Base-by-base conservation (phyloP, 2,888 invertebrate genomes). In the Gymnosoma rotundatum region DNA sequence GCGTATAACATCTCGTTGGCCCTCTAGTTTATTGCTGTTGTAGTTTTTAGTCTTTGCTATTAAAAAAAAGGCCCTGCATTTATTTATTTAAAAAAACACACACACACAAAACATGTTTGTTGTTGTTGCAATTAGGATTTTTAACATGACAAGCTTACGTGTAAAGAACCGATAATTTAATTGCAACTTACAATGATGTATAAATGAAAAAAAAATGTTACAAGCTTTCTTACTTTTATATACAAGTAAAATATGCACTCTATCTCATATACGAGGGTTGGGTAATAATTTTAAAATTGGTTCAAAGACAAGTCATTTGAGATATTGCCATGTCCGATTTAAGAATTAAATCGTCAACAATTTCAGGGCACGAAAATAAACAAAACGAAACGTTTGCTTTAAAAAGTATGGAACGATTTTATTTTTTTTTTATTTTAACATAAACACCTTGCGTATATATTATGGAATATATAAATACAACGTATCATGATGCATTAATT, bases 1-100 rank as follows among this genome's bases (percentile, higher is more conserved):
- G 84, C 81, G 78, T 56, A 78, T 61, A 69, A 84, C 81, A 84
- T 81, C 84, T 84, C 32, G 84, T 81, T 84, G 74, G 78, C 81
- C 84, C 84, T 84, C 70, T 60, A 61, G 50, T 70, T 64, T 56
- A 36, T 42, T 61, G 16, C n/a, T 78, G 25, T 42, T 66, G 66
- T 9, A 45, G 45, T 50, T 74, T 58, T 48, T 72, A 45, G 18
- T 38, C 61, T 73, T 63, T 58, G 38, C 45, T 70, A 58, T 18
- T 7, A 67, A 63, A 74, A 63, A 80, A 52, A 80, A 52, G 4
- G 61, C 75, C 70, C 81, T 70, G 74, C 58, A 64, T 18, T 75
- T 61, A 50, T 45, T 75, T 52, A 61, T 54, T 42, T 42, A 42
- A 42, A 67, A 50, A n/a, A n/a, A n/a, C n/a, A n/a, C n/a, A n/a